Base-by-base conservation (phyloP, 2,797 vertebrate genomes). In the Hydrolagus colliei region DNA sequence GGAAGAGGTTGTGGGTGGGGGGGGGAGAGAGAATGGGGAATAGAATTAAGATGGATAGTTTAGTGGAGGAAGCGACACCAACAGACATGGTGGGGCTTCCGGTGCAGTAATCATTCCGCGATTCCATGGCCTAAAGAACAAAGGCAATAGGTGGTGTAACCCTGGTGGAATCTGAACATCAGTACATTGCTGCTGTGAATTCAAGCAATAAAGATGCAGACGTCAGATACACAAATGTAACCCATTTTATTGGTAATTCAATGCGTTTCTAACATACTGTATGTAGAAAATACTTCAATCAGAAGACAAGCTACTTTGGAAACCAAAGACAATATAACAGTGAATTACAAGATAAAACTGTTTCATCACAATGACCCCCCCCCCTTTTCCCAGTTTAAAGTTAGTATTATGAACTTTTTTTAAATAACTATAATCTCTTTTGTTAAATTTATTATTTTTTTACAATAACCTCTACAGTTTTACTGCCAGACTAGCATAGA, bases 291-390 rank as follows among this genome's bases (percentile, higher is more conserved):
- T 95, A 95, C 94, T 94, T 94, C 71, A 86, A 73, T 73, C 71
- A 95, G 94, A 95, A 95, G 94, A 95, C 94, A 94, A 94, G 94
- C 94, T 95, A 95, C 94, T 95, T 95, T 95, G 94, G 95, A 95
- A 95, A 95, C 94, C 94, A 95, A 95, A 95, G 94, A 95, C 94
- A 94, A 94, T 84, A 84, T 41, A 84, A 95, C 94, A 94, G 93
- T 94, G 93, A 95, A 94, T 95, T 93, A 93, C 95, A 94, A 94
- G 94, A 95, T 95, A 95, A 94, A 84, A 94, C 94, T 94, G 93
- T 93, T 93, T 94, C 93, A 94, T 94, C 93, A 95, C 94, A 94
- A 95, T 94, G 94, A 94, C 95, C 94, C 41, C 27, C 27, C 27
- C 27, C 79, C 94, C 93, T 93, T 94, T 90, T 90, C 93, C 94